These are phyloP conservation scores for Morelia viridis DNA, from an alignment of 2,797 vertebrate species.

Conservation along the genomic window DNA sequence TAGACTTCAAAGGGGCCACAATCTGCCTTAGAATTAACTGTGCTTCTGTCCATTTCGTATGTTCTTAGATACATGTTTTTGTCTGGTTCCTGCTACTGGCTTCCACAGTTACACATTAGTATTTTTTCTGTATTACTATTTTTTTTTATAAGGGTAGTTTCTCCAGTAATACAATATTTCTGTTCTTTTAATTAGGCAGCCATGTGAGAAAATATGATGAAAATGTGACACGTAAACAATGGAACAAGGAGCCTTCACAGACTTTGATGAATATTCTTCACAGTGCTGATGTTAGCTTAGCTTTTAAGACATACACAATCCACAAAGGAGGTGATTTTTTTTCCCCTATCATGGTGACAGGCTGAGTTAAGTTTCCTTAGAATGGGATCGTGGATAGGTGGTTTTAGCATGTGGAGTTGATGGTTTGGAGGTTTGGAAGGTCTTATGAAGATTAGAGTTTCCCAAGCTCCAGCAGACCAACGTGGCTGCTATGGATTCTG, in stretches of 20 bases:
- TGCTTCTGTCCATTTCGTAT: not conserved
- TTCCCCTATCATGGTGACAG: not conserved
- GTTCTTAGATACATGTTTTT: not conserved
- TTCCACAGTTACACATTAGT: not conserved
- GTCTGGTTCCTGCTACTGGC: not conserved
- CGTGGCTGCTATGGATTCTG: not conserved
- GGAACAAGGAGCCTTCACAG: slow-evolving; percentile 80
- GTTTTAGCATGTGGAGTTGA: not conserved
- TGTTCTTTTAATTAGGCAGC: slow-evolving; percentile 62
- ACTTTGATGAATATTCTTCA: slow-evolving; percentile 82
- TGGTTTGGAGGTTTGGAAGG: not conserved
- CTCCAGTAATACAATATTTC: not conserved
- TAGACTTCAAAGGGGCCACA: no score
- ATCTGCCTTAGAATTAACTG: not conserved
- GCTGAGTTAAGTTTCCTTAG: not conserved
- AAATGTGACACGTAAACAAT: slow-evolving; percentile 74
- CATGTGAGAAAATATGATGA: slow-evolving; percentile 65
- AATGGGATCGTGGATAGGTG: not conserved
- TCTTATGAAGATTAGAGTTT: not conserved
- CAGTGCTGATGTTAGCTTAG: slow-evolving; percentile 79
- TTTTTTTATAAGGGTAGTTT: not conserved
- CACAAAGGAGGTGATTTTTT: slow-evolving; percentile 75
- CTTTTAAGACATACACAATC: slow-evolving; percentile 88
- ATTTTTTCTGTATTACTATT: not conserved
- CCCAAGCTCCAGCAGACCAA: not conserved